Percentiles rank a stretch among this genome's conserved stretches.
These are phyloP conservation scores for Drosophila mayri DNA, from an alignment of 1,140 invertebrate species.

Conservation along the genomic window DNA sequence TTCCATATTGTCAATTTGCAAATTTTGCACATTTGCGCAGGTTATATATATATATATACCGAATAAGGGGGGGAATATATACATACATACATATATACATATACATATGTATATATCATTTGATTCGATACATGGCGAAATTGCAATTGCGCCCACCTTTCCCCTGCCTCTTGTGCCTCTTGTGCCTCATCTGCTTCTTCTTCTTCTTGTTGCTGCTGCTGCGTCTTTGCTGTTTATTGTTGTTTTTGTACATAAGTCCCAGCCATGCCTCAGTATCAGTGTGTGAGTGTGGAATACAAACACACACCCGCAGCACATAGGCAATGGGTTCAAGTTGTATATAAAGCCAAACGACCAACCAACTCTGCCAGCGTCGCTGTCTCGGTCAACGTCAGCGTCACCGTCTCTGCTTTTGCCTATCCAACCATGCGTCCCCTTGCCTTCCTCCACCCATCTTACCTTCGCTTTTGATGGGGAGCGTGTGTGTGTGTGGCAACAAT, in stretches of 20 bases:
- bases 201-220: constrained; percentile 8
- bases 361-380: constrained; percentile 35
- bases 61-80: background rate
- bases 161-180: constrained; percentile 13
- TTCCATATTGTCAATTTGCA: constrained; percentile 45
- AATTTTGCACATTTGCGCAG: constrained; percentile 32
- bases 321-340: constrained; percentile 76
- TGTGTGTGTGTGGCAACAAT: constrained; percentile 24
- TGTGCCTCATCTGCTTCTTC: constrained; percentile 8
- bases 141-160: constrained; percentile 49
- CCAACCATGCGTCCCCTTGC: constrained; percentile 63
- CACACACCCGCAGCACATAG: constrained; percentile 55
- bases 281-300: constrained; percentile 33
- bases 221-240: constrained; percentile 49
- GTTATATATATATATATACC: constrained; percentile 13
- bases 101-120: constrained; percentile 20
- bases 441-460: constrained; percentile 10
- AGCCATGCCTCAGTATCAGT: constrained; percentile 31
- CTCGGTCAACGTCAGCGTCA: constrained; percentile 37
- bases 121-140: constrained; percentile 47
- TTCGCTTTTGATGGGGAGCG: constrained; percentile 17
- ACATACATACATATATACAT: too few species aligned
- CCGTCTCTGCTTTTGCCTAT: constrained; percentile 80
- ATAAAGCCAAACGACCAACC: constrained; percentile 62
- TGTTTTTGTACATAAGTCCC: constrained; percentile 59